phyloP scores from a whole-genome alignment of 2,888 invertebrate genomes.

The Gibbula magus region DNA sequence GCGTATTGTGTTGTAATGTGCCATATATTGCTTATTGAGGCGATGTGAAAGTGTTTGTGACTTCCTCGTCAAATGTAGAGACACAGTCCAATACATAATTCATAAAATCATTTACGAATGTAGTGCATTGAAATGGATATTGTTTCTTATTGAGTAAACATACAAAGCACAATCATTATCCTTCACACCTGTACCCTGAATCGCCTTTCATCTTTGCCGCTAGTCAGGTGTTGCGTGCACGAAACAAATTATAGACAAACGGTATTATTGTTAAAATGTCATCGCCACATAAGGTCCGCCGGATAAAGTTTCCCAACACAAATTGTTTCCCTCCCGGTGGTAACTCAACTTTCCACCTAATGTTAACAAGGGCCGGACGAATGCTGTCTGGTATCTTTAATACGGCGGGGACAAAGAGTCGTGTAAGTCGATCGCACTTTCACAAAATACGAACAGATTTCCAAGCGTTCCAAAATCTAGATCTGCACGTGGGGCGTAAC shows the following conservation, averaged over 20 bases:
- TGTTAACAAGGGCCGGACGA: not conserved
- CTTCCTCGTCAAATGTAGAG: no score
- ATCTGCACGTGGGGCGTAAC: slow-evolving; percentile 14
- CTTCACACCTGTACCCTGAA: not conserved
- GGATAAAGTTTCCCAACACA: slow-evolving; percentile 19
- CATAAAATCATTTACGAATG: not conserved
- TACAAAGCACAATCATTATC: not conserved
- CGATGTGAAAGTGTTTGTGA: no score
- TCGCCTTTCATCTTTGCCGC: slow-evolving; percentile 21
- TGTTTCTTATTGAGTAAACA: slow-evolving; percentile 4
- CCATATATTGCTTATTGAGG: no score
- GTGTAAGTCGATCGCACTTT: not conserved
- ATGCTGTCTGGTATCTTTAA: not conserved
- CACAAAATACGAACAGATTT: slow-evolving; percentile 4
- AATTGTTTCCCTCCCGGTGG: slow-evolving; percentile 11
- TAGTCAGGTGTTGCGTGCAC: not conserved
- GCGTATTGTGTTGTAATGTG: no score
- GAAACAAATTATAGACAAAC: slow-evolving; percentile 14
- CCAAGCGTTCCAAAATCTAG: slow-evolving; percentile 9
- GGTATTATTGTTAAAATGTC: slow-evolving; percentile 7
- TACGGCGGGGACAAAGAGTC: not conserved
- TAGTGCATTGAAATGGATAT: not conserved
- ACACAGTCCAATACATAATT: not conserved
- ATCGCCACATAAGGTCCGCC: not conserved
- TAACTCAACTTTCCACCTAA: not conserved